Percentiles rank a stretch among this genome's conserved stretches.
phyloP scores from a whole-genome alignment of 2,797 vertebrate species.

The Microcaecilia unicolor region DNA sequence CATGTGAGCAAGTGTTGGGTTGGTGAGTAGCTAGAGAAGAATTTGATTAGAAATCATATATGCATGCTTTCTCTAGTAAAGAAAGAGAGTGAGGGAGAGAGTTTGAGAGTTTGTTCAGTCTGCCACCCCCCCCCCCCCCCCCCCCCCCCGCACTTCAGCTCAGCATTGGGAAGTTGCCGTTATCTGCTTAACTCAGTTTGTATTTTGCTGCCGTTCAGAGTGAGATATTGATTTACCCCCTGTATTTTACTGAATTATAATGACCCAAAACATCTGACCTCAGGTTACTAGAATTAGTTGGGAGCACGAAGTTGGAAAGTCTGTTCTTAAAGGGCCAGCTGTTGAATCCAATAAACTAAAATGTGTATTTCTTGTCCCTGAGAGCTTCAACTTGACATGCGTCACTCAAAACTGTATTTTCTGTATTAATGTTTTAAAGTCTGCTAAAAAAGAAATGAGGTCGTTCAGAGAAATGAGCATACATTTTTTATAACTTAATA shows the following conservation, averaged over 20 bases:
- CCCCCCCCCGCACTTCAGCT: not conserved
- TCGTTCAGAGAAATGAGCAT: slow-evolving; percentile 1
- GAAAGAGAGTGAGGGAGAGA: no score
- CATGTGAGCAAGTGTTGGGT: no score
- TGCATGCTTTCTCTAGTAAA: no score
- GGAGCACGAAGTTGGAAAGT: not conserved
- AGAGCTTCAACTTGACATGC: no score
- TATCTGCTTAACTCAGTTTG: not conserved
- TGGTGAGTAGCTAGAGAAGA: no score
- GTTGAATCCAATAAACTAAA: slow-evolving; percentile 10
- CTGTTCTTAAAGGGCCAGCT: not conserved
- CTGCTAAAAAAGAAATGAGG: slow-evolving; percentile 18
- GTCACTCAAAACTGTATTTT: not conserved
- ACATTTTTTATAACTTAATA: slow-evolving; percentile 36
- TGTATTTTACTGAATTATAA: slow-evolving; percentile 6
- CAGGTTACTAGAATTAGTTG: not conserved
- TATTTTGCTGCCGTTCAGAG: slow-evolving; percentile 10
- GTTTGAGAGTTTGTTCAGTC: no score
- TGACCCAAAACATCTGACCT: not conserved
- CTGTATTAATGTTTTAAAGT: slow-evolving; percentile 3
- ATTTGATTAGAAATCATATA: no score
- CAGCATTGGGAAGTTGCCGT: not conserved
- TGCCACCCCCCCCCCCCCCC: not conserved
- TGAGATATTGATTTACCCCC: slow-evolving; percentile 4
- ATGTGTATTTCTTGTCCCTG: not conserved